Conservation (phyloP, 2,797 vertebrate species). For the Sardinella longiceps region DNA sequence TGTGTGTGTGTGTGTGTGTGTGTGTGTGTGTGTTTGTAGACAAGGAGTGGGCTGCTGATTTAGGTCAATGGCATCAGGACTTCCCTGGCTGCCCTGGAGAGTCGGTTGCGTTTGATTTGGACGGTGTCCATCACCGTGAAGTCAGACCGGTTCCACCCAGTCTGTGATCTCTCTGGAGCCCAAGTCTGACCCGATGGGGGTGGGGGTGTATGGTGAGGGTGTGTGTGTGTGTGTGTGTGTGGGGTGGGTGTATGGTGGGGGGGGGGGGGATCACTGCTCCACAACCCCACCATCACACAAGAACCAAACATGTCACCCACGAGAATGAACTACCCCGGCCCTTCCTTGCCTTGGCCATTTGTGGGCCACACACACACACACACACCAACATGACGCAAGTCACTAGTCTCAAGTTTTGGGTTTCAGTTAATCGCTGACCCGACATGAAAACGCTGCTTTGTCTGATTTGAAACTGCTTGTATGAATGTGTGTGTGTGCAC, state of each 20-base stretch:
- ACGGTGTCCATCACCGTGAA: slow-evolving; percentile 52
- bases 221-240: background rate
- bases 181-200: background rate
- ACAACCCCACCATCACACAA: background rate
- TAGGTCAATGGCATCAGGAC: slow-evolving; percentile 52
- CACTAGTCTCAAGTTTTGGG: slow-evolving; percentile 4
- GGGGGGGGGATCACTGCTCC: background rate
- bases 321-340: background rate
- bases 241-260: background rate
- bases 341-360: background rate
- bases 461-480: background rate
- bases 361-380: background rate
- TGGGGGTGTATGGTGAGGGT: background rate
- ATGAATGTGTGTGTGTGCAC: background rate
- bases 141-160: slow-evolving; percentile 54
- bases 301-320: background rate
- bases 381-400: background rate
- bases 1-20: background rate
- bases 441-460: background rate
- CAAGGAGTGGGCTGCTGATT: slow-evolving; percentile 46
- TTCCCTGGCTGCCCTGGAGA: slow-evolving; percentile 49
- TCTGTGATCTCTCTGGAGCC: slow-evolving; percentile 35
- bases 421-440: slow-evolving; percentile 7
- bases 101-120: slow-evolving; percentile 51
- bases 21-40: slow-evolving; percentile 9